Evolutionary conservation across 2,888 invertebrate species (phyloP).

Genomic region (Eulithis prunata): DNA sequence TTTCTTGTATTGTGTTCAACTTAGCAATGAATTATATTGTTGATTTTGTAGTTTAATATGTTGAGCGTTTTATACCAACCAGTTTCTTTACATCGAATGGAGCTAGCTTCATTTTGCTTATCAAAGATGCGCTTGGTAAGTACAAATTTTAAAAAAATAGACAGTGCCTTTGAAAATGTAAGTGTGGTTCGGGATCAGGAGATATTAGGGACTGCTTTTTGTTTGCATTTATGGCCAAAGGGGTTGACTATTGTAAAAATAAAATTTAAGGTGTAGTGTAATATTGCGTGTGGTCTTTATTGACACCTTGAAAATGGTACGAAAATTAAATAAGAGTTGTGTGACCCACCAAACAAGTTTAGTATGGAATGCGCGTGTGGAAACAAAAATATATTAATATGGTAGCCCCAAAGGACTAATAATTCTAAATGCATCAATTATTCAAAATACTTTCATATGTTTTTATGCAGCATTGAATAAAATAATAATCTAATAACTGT

Average conservation of each 20-base stretch:
- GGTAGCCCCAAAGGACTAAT: neutral
- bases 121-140: conserved; percentile 14
- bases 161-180: conserved; percentile 31
- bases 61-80: conserved; percentile 4
- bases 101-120: conserved; percentile 8
- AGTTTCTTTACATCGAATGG: conserved; percentile 13
- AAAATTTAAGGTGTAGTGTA: conserved; percentile 3
- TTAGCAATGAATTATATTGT: conserved; percentile 20
- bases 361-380: conserved; percentile 1
- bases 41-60: conserved; percentile 27
- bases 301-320: conserved; percentile 19
- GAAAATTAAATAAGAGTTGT: conserved; percentile 3
- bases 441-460: no score
- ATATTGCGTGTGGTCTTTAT: conserved; percentile 1
- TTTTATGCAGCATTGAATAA: neutral
- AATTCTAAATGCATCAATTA: no score
- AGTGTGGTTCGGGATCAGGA: conserved; percentile 8
- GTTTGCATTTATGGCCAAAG: conserved; percentile 34
- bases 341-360: neutral
- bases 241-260: conserved; percentile 7
- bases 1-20: conserved; percentile 17
- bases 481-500: no score
- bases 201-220: conserved; percentile 10
- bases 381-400: neutral
- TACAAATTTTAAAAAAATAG: conserved; percentile 21